phyloP scores from a whole-genome alignment of 2,113 vertebrate species.

The Trichechus manatus region DNA sequence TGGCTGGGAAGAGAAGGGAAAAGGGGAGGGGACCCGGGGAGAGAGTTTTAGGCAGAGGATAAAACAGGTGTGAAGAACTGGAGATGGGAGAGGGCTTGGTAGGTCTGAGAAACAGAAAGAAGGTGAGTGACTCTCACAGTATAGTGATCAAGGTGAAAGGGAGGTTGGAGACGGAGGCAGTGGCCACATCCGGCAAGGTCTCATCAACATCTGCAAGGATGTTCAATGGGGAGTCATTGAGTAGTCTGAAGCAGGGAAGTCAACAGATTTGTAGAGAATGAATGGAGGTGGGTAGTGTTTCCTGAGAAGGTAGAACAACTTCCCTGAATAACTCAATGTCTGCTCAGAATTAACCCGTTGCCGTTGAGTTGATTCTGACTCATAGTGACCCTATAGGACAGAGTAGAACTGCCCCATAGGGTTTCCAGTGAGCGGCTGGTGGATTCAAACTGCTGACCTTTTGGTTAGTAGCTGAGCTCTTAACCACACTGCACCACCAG shows the following conservation, averaged over 20 bases:
- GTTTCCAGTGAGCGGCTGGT: too few relatives aligned
- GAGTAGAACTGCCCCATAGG: too few relatives aligned
- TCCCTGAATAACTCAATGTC: neutral
- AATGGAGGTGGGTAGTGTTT: neutral
- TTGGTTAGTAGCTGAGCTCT: too few relatives aligned
- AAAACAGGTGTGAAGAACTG: neutral
- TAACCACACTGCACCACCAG: too few relatives aligned
- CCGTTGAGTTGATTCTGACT: too few relatives aligned
- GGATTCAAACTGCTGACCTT: too few relatives aligned
- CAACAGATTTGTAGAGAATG: neutral
- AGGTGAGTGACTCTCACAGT: accelerated
- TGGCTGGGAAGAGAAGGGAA: neutral
- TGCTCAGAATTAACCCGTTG: neutral
- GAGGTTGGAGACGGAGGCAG: accelerated
- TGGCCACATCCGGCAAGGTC: neutral
- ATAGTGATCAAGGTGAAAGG: neutral
- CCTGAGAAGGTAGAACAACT: neutral
- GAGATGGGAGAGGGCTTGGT: neutral
- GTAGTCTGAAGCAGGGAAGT: neutral
- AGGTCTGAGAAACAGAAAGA: neutral
- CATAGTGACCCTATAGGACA: too few relatives aligned
- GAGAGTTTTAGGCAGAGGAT: too few relatives aligned
- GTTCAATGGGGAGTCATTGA: neutral
- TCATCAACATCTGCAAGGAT: neutral
- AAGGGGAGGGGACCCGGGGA: neutral